A percentile compares a stretch with the other conserved stretches of the same genome.
Evolutionary conservation across 2,113 vertebrate species (phyloP).

Genomic region (Nymphicus hollandicus): DNA sequence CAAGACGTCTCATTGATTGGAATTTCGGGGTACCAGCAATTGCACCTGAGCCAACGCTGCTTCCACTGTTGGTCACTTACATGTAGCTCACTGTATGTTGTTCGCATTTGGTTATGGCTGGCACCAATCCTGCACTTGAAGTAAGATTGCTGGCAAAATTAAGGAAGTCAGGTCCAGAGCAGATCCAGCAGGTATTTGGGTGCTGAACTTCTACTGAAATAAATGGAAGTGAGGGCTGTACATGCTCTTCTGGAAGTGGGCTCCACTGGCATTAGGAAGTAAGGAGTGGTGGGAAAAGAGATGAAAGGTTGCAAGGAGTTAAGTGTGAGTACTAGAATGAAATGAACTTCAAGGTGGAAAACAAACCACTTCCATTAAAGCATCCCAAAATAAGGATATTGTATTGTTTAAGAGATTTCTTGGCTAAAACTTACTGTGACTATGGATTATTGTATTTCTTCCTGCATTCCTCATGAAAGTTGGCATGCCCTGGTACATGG

Average conservation of each 20-base stretch:
- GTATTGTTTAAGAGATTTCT: not conserved
- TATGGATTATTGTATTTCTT: not conserved
- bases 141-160: not conserved
- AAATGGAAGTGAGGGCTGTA: not conserved
- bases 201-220: not conserved
- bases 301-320: not conserved
- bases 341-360: not conserved
- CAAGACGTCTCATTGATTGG: fast-evolving
- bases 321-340: not conserved
- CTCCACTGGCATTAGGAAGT: not conserved
- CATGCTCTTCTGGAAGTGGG: not conserved
- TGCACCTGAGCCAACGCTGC: not conserved
- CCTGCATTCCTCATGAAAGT: not conserved
- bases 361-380: not conserved
- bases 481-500: not conserved
- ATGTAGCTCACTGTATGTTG: not conserved
- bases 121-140: not conserved
- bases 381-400: not conserved
- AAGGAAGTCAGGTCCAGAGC: not conserved
- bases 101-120: not conserved
- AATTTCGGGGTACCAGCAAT: not conserved
- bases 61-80: not conserved
- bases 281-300: not conserved
- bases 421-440: not conserved
- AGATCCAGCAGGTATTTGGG: not conserved